phyloP scores from a whole-genome alignment of 1,140 invertebrate species.

The Schlechtendalia chinensis region DNA sequence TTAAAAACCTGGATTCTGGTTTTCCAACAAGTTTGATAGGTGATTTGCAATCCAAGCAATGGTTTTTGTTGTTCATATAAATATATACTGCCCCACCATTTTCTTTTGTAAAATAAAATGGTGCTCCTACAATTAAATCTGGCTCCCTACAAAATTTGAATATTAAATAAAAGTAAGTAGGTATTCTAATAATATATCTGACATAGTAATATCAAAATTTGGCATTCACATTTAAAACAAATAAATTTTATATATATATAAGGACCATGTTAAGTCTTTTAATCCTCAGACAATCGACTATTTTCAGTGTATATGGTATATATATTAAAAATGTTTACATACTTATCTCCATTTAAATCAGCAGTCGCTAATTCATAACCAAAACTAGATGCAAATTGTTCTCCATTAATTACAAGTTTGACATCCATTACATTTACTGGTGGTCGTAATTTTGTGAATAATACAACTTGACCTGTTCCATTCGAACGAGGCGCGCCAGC shows the following conservation, averaged over 20 bases:
- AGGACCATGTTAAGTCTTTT: too few species aligned
- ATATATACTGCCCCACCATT: constrained; percentile 88
- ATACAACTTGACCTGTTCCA: constrained; percentile 80
- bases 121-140: constrained; percentile 86
- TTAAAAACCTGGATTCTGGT: constrained; percentile 63
- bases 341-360: constrained; percentile 86
- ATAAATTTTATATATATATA: too few species aligned
- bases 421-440: constrained; percentile 60
- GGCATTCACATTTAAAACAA: too few species aligned
- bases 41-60: constrained; percentile 57
- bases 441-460: constrained; percentile 67
- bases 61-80: constrained; percentile 65
- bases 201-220: not conserved
- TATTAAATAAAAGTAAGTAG: not conserved
- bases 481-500: constrained; percentile 83
- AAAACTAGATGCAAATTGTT: constrained; percentile 85
- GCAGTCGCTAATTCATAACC: constrained; percentile 81
- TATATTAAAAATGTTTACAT: too few species aligned
- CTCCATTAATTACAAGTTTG: constrained; percentile 69
- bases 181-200: not conserved
- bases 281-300: too few species aligned
- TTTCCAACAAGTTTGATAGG: constrained; percentile 68
- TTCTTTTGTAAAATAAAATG: constrained; percentile 81
- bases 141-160: constrained; percentile 61
- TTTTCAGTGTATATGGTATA: too few species aligned